These are phyloP conservation scores for Trypoxylus dichotomus DNA, from an alignment of 1,140 invertebrate species.

Conservation along the genomic window DNA sequence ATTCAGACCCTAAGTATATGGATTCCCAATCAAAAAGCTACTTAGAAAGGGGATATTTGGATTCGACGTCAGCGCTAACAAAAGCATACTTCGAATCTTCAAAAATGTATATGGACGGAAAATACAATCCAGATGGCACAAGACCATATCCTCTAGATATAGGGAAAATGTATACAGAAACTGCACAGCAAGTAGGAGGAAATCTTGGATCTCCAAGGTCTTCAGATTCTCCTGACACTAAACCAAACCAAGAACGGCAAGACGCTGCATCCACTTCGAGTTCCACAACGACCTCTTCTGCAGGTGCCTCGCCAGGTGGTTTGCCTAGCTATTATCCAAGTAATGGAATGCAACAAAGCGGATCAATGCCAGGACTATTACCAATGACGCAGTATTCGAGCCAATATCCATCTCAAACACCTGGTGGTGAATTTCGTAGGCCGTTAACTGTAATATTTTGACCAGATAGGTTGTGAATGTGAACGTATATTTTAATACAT, in stretches of 20 bases:
- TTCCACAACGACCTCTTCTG: constrained; percentile 63
- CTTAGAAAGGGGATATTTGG: constrained; percentile 65
- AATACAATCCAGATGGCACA: constrained; percentile 52
- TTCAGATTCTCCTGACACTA: constrained; percentile 65
- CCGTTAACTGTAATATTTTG: neutral
- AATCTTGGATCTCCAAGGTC: constrained; percentile 60
- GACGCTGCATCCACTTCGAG: constrained; percentile 58
- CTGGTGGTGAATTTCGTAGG: constrained; percentile 42
- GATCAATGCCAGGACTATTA: constrained; percentile 56
- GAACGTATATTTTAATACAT: constrained; percentile 25
- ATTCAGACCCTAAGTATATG: constrained; percentile 67
- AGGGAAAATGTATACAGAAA: constrained; percentile 66
- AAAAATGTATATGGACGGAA: constrained; percentile 77
- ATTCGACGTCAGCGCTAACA: constrained; percentile 68
- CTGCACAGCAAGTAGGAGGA: constrained; percentile 46
- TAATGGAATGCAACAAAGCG: constrained; percentile 54
- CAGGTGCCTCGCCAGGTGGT: constrained; percentile 64
- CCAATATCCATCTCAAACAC: constrained; percentile 57
- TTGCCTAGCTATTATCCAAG: constrained; percentile 64
- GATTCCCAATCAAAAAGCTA: constrained; percentile 67
- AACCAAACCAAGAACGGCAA: constrained; percentile 58
- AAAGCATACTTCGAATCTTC: constrained; percentile 78
- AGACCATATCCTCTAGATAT: constrained; percentile 63
- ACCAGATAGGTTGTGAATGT: constrained; percentile 62
- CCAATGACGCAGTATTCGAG: constrained; percentile 68